Conservation (phyloP, 2,113 vertebrate species). For the Apodemus speciosus region DNA sequence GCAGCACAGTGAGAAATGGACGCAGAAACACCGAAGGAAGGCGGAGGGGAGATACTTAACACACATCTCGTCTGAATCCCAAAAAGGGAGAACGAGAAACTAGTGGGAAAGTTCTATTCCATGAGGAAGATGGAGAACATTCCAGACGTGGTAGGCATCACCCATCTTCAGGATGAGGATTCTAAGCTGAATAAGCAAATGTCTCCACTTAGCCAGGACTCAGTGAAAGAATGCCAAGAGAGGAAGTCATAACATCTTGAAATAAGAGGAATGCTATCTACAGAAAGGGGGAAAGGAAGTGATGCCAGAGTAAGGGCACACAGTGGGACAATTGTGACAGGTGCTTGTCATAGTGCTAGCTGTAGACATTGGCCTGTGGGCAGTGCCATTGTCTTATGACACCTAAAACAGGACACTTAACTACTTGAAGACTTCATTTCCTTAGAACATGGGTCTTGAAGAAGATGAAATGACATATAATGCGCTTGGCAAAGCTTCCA, state of each 20-base stretch:
- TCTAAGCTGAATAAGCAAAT: not conserved
- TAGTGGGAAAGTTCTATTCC: not conserved
- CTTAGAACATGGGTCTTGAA: not conserved
- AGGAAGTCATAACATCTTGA: not conserved
- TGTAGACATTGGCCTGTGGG: not conserved
- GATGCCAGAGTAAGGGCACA: not conserved
- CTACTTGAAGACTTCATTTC: not conserved
- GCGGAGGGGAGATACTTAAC: not conserved
- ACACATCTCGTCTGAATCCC: not conserved
- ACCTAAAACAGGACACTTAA: not conserved
- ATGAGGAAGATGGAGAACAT: not conserved
- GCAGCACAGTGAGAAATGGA: not conserved
- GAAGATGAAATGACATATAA: not conserved
- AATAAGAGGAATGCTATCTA: not conserved
- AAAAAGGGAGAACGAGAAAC: not conserved
- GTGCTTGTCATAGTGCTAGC: fast-evolving
- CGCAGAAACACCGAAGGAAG: not conserved
- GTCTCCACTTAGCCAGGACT: not conserved
- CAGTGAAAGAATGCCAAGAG: not conserved
- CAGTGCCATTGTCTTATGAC: not conserved
- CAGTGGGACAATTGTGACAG: not conserved
- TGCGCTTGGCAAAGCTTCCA: not conserved
- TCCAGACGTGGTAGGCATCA: not conserved
- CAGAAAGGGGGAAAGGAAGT: not conserved
- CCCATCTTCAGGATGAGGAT: not conserved